These are phyloP conservation scores for Callospermophilus lateralis DNA, from an alignment of 2,113 vertebrate species.

Conservation along the genomic window DNA sequence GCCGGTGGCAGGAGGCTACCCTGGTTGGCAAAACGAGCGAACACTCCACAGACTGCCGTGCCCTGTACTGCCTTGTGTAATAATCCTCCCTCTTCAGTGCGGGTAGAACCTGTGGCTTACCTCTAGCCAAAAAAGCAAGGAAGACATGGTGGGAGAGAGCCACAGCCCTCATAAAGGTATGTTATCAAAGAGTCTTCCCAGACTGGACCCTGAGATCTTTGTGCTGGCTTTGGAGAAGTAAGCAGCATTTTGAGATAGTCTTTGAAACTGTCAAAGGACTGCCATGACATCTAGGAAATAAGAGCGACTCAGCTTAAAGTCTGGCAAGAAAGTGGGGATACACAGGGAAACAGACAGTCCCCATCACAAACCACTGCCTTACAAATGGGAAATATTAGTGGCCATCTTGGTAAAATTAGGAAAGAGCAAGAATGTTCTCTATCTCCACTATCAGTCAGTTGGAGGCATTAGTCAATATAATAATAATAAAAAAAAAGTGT, in stretches of 20 bases:
- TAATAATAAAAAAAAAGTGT: background rate
- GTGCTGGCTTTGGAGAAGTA: background rate
- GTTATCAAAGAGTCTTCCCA: background rate
- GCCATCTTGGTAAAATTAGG: background rate
- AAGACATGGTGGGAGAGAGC: background rate
- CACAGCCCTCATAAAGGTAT: background rate
- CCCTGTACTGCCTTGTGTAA: background rate
- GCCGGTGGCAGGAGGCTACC: background rate
- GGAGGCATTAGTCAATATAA: background rate
- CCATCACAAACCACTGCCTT: background rate
- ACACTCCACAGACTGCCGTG: too few relatives aligned
- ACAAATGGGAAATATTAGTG: background rate
- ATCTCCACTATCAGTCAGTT: background rate
- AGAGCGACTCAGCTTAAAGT: background rate
- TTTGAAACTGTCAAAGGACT: background rate
- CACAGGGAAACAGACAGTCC: background rate
- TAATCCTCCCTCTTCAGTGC: background rate
- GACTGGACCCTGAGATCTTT: background rate
- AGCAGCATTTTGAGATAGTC: background rate
- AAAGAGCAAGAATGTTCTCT: background rate
- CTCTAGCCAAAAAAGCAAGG: background rate
- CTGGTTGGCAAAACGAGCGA: background rate
- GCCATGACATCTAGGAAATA: too few relatives aligned
- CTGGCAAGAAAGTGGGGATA: background rate
- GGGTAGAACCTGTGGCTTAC: background rate